phyloP scores from a whole-genome alignment of 2,113 vertebrate genomes.

The Gymnorhina tibicen region DNA sequence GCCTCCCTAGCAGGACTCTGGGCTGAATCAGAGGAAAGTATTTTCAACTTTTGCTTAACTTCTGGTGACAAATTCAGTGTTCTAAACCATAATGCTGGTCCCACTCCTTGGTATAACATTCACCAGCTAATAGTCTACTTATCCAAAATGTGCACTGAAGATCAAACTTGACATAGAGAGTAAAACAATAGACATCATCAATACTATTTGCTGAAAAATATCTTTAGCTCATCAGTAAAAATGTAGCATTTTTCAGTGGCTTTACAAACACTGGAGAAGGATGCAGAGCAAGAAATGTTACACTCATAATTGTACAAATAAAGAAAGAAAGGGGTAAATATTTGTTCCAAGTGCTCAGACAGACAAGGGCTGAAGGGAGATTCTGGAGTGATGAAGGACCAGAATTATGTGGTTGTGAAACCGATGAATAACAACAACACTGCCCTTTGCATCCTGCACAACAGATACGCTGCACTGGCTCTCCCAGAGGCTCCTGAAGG shows the following conservation, averaged over 20 bases:
- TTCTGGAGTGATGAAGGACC: neutral
- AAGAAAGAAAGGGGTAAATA: neutral
- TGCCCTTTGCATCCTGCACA: neutral
- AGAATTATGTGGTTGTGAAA: neutral
- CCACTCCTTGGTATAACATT: neutral
- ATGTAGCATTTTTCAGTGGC: neutral
- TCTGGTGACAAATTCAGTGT: neutral
- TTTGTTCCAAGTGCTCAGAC: neutral
- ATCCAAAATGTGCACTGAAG: neutral
- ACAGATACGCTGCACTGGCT: fast-evolving
- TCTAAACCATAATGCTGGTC: neutral
- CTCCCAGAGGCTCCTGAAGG: neutral
- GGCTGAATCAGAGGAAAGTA: neutral
- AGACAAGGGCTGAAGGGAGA: neutral
- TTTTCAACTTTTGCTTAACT: neutral
- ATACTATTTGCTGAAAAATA: neutral
- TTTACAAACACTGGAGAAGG: neutral
- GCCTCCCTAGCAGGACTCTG: neutral
- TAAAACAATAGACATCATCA: neutral
- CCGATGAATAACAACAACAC: fast-evolving
- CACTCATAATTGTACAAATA: neutral
- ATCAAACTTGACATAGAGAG: neutral
- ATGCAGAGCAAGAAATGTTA: neutral
- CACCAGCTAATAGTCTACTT: neutral
- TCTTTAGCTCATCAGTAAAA: neutral